Evolutionary conservation across 1,140 invertebrate genomes (phyloP), one percentile per base, ranked within the genome.

Genomic region (Hycleus phaleratus): DNA sequence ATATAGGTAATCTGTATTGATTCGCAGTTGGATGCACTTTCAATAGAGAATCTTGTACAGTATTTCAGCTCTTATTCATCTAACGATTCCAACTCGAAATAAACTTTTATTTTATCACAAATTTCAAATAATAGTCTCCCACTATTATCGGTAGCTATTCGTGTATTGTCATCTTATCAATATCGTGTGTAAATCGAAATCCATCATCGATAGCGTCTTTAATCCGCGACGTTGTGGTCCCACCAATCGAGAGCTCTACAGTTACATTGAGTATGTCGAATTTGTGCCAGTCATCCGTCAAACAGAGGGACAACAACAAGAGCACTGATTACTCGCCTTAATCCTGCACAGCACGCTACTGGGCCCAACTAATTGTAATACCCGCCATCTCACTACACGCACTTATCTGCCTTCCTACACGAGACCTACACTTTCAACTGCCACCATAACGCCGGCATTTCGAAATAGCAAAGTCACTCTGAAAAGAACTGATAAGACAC

Each of bases 341-440:
- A 69, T 69, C 67, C 67, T 53, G 57, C 67, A 64, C 67, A 69
- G 67, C 67, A 67, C 60, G 67, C 65, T 65, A 65, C 67, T 67
- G 63, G 58, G 32, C 63, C 67, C 56, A 61, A 60, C 65, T 69
- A 69, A 69, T 69, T 69, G 65, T 69, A 69, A 69, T 67, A 66
- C 67, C 65, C 45, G 49, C 45, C 54, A 56, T 56, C 54, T 32
- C 32, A 56, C 54, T 40, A 26, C 53, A 45, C 32, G 42, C 32
- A 46, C 48, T 47, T 57, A 56, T 45, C 46, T 57, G 49, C 47
- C 4, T 18, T 18, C 32, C 53, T 59, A 43, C 44, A 39, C 51
- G 46, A 45, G 26, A 46, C 12, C 43, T 26, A 25, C 51, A 26
- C 51, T 45, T 32, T 32, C 7, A 55, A 55, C 60, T 61, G 32